Evolutionary conservation across 2,888 invertebrate species (phyloP).

Genomic region (Nemotelus pantherinus): DNA sequence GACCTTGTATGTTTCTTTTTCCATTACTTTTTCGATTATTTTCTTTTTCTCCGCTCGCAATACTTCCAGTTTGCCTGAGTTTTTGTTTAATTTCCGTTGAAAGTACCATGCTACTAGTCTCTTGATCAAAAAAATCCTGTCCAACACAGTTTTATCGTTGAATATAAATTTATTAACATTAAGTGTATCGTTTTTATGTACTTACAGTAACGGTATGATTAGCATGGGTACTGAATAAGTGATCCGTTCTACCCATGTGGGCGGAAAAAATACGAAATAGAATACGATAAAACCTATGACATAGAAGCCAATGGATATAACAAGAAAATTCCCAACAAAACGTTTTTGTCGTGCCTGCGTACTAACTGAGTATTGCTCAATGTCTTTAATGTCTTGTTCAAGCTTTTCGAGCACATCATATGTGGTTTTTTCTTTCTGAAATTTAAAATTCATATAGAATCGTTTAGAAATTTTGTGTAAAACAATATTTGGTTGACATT

Average conservation of each 20-base stretch:
- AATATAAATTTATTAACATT: conserved; percentile 38
- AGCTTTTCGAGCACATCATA: conserved; percentile 73
- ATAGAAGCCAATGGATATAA: conserved; percentile 75
- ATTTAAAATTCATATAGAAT: conserved; percentile 53
- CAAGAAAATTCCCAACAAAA: conserved; percentile 80
- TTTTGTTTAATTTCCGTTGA: conserved; percentile 80
- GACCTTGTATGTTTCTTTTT: conserved; percentile 94
- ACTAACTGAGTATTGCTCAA: conserved; percentile 81
- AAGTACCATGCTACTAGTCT: conserved; percentile 89
- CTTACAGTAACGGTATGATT: conserved; percentile 86
- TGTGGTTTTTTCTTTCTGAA: conserved; percentile 67
- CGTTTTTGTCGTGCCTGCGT: conserved; percentile 85
- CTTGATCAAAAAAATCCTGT: conserved; percentile 81
- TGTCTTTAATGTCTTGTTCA: conserved; percentile 80
- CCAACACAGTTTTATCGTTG: conserved; percentile 54
- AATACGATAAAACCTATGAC: conserved; percentile 77
- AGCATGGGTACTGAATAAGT: conserved; percentile 82
- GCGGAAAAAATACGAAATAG: conserved; percentile 83
- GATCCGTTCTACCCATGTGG: conserved; percentile 76
- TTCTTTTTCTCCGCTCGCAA: conserved; percentile 85
- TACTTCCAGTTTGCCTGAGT: conserved; percentile 75
- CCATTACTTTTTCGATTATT: conserved; percentile 94
- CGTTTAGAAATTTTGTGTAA: not conserved
- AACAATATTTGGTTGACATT: not conserved
- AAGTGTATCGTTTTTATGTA: conserved; percentile 53